Percentiles rank a stretch among this genome's conserved stretches.
These are phyloP conservation scores for Anastrepha ludens DNA, from an alignment of 1,140 invertebrate species.

Conservation along the genomic window DNA sequence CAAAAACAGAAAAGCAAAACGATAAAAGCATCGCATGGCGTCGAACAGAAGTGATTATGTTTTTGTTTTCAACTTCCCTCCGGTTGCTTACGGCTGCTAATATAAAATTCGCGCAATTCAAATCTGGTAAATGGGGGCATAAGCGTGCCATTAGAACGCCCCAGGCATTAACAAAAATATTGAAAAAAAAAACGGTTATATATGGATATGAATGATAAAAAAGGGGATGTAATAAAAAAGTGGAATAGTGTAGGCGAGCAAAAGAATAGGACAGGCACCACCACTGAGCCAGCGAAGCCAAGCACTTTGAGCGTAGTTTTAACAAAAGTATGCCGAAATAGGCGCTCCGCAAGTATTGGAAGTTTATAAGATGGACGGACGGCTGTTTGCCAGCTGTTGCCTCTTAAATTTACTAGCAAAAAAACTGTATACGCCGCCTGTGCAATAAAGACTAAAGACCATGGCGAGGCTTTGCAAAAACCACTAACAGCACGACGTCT, in stretches of 20 bases:
- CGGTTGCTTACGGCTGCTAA: slow-evolving; percentile 10
- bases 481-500: background rate
- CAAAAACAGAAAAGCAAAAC: background rate
- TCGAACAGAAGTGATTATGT: slow-evolving; percentile 40
- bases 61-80: slow-evolving; percentile 40
- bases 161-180: background rate
- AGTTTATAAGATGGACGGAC: background rate
- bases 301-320: background rate
- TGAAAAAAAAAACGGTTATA: background rate
- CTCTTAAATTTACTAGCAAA: slow-evolving; percentile 2
- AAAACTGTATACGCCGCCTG: background rate
- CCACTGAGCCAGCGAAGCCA: background rate
- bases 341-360: background rate
- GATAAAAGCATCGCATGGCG: slow-evolving; percentile 6
- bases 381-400: slow-evolving; percentile 25
- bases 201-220: background rate
- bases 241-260: background rate
- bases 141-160: background rate
- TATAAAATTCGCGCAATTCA: background rate
- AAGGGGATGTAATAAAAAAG: background rate
- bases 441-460: background rate
- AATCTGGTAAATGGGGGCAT: background rate
- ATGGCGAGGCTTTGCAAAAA: background rate
- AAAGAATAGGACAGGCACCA: background rate
- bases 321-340: too few species aligned